phyloP scores from a whole-genome alignment of 2,113 vertebrate genomes.

The Phrynosoma blainvillii region DNA sequence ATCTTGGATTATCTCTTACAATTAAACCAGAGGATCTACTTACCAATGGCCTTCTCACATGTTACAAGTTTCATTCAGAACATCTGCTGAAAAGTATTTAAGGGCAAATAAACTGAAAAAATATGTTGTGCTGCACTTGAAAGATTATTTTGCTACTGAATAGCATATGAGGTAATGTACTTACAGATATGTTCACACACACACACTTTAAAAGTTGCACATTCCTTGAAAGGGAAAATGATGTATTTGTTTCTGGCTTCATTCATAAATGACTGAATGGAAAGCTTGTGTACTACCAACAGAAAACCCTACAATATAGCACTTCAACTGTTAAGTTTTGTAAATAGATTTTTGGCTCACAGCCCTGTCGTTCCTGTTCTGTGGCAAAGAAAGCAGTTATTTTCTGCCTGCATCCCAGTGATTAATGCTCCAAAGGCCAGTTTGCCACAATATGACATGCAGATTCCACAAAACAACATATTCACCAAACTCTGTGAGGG shows the following conservation, averaged over 20 bases:
- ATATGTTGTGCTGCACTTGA: conserved; percentile 40
- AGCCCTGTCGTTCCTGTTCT: conserved; percentile 45
- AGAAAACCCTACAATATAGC: conserved; percentile 39
- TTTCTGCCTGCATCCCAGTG: conserved; percentile 48
- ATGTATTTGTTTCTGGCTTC: not conserved
- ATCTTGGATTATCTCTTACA: conserved; percentile 27
- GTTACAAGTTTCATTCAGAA: conserved; percentile 37
- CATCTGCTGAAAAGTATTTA: conserved; percentile 56
- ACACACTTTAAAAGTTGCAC: conserved; percentile 19
- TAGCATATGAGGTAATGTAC: not conserved
- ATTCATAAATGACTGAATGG: conserved; percentile 10
- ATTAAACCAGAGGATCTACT: conserved; percentile 13
- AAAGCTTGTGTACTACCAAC: not conserved
- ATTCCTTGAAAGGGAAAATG: conserved; percentile 9
- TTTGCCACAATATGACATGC: conserved; percentile 53
- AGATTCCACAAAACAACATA: conserved; percentile 33
- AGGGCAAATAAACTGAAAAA: conserved; percentile 56
- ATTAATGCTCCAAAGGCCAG: conserved; percentile 56
- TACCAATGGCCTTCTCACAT: conserved; percentile 31
- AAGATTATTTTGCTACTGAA: conserved; percentile 30
- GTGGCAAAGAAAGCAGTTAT: conserved; percentile 38
- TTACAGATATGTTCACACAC: conserved; percentile 9
- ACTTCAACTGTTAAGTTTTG: conserved; percentile 45
- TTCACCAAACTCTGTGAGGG: conserved; percentile 49
- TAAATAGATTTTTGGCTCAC: conserved; percentile 45